Percentiles rank a stretch among this genome's conserved stretches.
These are phyloP conservation scores for Musca domestica DNA, from an alignment of 1,140 invertebrate species.

Conservation along the genomic window DNA sequence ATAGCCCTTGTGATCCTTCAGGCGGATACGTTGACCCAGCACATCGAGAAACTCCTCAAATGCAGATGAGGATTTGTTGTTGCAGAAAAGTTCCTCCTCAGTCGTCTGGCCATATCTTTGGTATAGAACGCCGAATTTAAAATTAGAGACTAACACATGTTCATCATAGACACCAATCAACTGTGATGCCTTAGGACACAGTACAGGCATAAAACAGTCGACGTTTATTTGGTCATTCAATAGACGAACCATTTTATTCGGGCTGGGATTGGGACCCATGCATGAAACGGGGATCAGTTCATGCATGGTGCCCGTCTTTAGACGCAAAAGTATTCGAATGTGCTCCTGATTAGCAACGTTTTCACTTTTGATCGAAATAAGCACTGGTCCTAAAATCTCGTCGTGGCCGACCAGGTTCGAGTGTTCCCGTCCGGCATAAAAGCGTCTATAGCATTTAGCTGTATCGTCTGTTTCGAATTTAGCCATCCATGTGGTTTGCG, in stretches of 20 bases:
- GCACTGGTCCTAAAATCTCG: slow-evolving; percentile 79
- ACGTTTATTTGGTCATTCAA: slow-evolving; percentile 87
- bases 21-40: slow-evolving; percentile 80
- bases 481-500: slow-evolving; percentile 69
- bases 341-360: slow-evolving; percentile 83
- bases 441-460: slow-evolving; percentile 85
- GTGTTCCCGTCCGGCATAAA: slow-evolving; percentile 92
- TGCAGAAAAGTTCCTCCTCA: slow-evolving; percentile 92
- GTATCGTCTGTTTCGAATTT: slow-evolving; percentile 94
- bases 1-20: slow-evolving; percentile 94
- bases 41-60: slow-evolving; percentile 90
- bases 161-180: slow-evolving; percentile 94
- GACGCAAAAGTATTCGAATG: slow-evolving; percentile 78
- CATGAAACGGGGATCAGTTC: slow-evolving; percentile 73
- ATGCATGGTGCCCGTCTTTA: slow-evolving; percentile 79
- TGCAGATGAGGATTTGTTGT: slow-evolving; percentile 78
- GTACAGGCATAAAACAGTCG: slow-evolving; percentile 80
- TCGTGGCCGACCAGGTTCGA: slow-evolving; percentile 88
- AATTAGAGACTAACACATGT: slow-evolving; percentile 90
- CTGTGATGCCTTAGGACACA: slow-evolving; percentile 86
- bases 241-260: slow-evolving; percentile 83
- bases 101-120: slow-evolving; percentile 93
- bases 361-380: slow-evolving; percentile 89
- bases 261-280: slow-evolving; percentile 69
- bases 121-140: slow-evolving; percentile 98